Conservation (phyloP, 2,113 vertebrate species). For the Peromyscus leucopus region DNA sequence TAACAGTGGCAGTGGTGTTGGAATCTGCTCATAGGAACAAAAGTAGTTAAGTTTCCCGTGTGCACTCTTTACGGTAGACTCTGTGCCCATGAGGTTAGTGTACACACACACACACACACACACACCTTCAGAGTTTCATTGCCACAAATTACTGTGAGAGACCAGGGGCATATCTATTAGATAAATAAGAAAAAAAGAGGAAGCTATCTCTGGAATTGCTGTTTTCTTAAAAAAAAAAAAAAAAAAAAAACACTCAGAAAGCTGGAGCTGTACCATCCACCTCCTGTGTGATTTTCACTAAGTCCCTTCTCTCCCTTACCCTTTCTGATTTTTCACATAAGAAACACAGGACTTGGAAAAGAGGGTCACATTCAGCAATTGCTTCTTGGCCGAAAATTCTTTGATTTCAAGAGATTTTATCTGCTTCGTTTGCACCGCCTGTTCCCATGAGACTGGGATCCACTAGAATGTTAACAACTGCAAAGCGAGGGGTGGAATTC, state of each 20-base stretch:
- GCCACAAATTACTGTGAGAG: neutral
- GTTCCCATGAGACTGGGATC: neutral
- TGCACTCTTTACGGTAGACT: neutral
- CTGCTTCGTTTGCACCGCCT: neutral
- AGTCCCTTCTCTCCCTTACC: neutral
- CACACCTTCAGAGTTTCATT: neutral
- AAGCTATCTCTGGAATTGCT: neutral
- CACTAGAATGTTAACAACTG: neutral
- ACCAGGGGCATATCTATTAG: neutral
- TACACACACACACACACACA: neutral
- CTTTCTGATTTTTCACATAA: neutral
- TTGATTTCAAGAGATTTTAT: neutral
- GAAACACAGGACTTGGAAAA: neutral
- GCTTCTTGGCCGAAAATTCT: neutral
- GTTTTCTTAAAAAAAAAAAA: neutral
- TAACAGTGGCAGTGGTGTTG: neutral
- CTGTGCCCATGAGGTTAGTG: neutral
- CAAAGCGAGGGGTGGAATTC: neutral
- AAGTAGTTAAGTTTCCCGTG: neutral
- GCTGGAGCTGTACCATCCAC: neutral
- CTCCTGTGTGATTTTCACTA: neutral
- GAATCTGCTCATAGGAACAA: neutral
- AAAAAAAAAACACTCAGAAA: neutral
- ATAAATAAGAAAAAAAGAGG: neutral
- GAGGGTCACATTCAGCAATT: neutral